Evolutionary conservation across 92 coral and sea anemone genomes (phyloP).

Genomic region (Pocillopora meandrina): DNA sequence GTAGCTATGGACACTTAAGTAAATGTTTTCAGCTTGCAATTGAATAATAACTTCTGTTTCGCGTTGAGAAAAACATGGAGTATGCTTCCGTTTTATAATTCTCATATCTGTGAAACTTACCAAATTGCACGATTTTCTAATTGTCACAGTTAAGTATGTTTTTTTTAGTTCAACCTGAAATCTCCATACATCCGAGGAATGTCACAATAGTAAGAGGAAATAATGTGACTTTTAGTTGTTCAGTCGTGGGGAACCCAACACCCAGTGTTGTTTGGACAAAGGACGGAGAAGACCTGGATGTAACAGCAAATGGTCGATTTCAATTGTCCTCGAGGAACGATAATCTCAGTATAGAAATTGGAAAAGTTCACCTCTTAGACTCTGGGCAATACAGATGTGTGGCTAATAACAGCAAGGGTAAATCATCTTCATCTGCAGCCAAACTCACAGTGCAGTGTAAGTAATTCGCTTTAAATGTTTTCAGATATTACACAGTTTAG

Average conservation of each 20-base stretch:
- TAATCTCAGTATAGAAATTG: neutral
- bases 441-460: slow-evolving; percentile 15
- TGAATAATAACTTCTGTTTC: too few relatives aligned
- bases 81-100: too few relatives aligned
- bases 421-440: neutral
- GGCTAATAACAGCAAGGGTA: neutral
- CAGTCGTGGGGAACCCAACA: slow-evolving; percentile 37
- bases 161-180: neutral
- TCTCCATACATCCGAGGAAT: neutral
- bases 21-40: too few relatives aligned
- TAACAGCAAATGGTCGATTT: neutral
- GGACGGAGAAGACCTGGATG: neutral
- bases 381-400: slow-evolving; percentile 34
- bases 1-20: too few relatives aligned
- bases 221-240: slow-evolving; percentile 27
- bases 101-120: too few relatives aligned
- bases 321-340: too few relatives aligned
- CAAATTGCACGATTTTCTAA: too few relatives aligned
- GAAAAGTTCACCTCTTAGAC: slow-evolving; percentile 16
- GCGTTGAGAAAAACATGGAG: too few relatives aligned
- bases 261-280: slow-evolving; percentile 44
- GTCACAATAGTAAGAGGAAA: neutral
- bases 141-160: too few relatives aligned
- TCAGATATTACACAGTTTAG: neutral
- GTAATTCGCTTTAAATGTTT: neutral